phyloP scores from a whole-genome alignment of 1,140 invertebrate species.

The Bombus affinis region DNA sequence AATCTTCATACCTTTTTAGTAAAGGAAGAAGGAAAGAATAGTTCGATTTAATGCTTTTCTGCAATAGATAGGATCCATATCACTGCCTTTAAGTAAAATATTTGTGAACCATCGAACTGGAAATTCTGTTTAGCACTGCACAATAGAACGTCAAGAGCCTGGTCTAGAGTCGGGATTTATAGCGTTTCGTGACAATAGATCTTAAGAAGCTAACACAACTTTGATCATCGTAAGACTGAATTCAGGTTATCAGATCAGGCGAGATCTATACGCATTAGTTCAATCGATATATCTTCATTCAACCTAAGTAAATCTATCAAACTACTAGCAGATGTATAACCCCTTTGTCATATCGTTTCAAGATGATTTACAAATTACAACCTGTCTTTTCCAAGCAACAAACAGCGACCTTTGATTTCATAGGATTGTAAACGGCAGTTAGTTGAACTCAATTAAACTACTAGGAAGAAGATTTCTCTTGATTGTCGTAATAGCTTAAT shows the following conservation, averaged over 20 bases:
- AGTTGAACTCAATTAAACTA: constrained; percentile 9
- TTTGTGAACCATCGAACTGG: not conserved
- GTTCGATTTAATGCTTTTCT: too few species aligned
- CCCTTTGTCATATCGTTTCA: too few species aligned
- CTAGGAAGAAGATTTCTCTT: constrained; percentile 1
- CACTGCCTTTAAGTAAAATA: not conserved
- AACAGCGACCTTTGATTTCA: not conserved
- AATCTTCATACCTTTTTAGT: not conserved
- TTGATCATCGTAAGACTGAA: not conserved
- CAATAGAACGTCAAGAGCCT: constrained; percentile 16
- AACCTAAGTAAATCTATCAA: not conserved
- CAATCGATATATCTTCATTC: not conserved
- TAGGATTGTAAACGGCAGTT: not conserved
- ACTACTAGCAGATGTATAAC: too few species aligned
- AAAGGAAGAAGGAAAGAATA: not conserved
- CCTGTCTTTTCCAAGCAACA: not conserved
- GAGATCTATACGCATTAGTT: not conserved
- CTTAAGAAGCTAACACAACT: constrained; percentile 8
- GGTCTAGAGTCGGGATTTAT: constrained; percentile 7
- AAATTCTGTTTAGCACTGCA: constrained; percentile 1
- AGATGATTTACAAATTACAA: not conserved
- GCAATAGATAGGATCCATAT: not conserved
- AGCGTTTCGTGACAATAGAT: constrained; percentile 21
- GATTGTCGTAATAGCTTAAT: constrained; percentile 4
- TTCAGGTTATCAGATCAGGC: not conserved